Conservation (phyloP, 1,140 invertebrate species). For the Mylabris phalerata region DNA sequence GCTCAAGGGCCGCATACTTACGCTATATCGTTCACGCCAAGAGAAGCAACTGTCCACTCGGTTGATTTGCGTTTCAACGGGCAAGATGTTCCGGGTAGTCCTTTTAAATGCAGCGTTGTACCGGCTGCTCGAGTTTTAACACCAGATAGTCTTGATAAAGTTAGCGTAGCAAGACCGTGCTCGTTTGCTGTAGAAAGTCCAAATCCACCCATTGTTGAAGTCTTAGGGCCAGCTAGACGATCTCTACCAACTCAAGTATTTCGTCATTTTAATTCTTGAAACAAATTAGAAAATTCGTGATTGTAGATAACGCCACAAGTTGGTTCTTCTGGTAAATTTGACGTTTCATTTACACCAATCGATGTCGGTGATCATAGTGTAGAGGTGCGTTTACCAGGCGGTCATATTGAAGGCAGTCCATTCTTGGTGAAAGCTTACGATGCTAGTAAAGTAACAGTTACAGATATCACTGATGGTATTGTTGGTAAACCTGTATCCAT, state of each 20-base stretch:
- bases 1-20: constrained; percentile 92
- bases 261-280: not conserved
- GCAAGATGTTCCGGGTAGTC: constrained; percentile 84
- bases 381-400: constrained; percentile 69
- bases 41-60: constrained; percentile 80
- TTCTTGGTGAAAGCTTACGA: constrained; percentile 95
- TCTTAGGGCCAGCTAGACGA: constrained; percentile 65
- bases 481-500: constrained; percentile 89
- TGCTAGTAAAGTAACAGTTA: constrained; percentile 81
- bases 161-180: constrained; percentile 78
- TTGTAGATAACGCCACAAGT: constrained; percentile 36
- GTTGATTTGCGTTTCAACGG: constrained; percentile 94
- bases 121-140: constrained; percentile 70
- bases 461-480: constrained; percentile 80
- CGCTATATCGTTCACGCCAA: constrained; percentile 93
- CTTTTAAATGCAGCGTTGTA: constrained; percentile 52
- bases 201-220: constrained; percentile 67
- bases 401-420: constrained; percentile 87
- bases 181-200: constrained; percentile 80
- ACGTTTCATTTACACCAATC: constrained; percentile 75
- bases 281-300: not conserved
- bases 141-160: constrained; percentile 81
- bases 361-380: constrained; percentile 93
- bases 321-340: constrained; percentile 43
- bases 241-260: constrained; percentile 61